Evolutionary conservation across 2,797 vertebrate species (phyloP).

Genomic region (Catostomus latipinnis): DNA sequence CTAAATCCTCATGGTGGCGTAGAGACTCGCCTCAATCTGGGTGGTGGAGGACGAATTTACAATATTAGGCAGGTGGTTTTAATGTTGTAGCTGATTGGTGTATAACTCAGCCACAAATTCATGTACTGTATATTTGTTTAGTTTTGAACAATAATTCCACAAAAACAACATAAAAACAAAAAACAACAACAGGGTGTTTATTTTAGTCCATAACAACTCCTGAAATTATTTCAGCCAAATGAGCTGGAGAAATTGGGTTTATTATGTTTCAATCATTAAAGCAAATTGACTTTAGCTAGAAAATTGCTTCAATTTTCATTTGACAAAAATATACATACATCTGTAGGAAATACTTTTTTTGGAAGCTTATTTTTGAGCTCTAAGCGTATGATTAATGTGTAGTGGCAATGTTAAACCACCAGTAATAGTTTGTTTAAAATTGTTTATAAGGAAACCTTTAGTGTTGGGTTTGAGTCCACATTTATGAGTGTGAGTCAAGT

Average conservation of each 20-base stretch:
- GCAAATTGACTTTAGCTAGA: slow-evolving; percentile 78
- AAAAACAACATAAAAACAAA: slow-evolving; percentile 1
- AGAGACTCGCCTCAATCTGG: no score
- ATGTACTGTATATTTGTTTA: slow-evolving; percentile 38
- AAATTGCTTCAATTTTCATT: slow-evolving; percentile 81
- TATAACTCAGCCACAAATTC: no score
- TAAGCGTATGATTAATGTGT: background rate
- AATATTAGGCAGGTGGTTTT: no score
- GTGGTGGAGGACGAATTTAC: no score
- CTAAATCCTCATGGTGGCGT: no score
- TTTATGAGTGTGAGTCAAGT: background rate
- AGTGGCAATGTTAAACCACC: slow-evolving; percentile 9
- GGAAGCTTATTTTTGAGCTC: background rate
- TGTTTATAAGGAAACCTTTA: slow-evolving; percentile 5
- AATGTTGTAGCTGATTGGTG: no score
- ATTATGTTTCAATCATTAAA: slow-evolving; percentile 81
- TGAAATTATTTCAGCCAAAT: slow-evolving; percentile 73
- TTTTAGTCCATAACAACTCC: slow-evolving; percentile 51
- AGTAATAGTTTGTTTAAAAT: background rate
- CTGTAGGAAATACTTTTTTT: slow-evolving; percentile 48
- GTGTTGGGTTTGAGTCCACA: background rate
- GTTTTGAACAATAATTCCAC: slow-evolving; percentile 48
- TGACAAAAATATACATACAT: slow-evolving; percentile 56
- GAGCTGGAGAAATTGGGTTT: slow-evolving; percentile 76
- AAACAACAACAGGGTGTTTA: slow-evolving; percentile 30